phyloP scores from a whole-genome alignment of 2,888 invertebrate genomes.

The Diaphora mendica region DNA sequence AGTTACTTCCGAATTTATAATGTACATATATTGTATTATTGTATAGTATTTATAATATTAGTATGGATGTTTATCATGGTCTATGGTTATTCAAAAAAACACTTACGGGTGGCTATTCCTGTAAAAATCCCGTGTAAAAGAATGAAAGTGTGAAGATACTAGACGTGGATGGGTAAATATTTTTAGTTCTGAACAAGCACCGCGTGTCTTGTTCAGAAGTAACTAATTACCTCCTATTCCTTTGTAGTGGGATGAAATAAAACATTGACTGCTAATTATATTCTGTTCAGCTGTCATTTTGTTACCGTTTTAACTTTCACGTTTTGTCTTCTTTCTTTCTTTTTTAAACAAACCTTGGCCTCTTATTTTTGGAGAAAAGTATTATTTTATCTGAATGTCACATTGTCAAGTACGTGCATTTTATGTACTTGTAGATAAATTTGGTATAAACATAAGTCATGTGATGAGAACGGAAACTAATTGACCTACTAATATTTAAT shows the following conservation, averaged over 20 bases:
- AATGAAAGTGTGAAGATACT: background rate
- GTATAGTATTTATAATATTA: no score
- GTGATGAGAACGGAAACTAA: slow-evolving; percentile 68
- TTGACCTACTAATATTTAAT: slow-evolving; percentile 72
- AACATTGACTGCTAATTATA: slow-evolving; percentile 46
- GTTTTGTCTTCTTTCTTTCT: slow-evolving; percentile 13
- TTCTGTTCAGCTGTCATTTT: slow-evolving; percentile 22
- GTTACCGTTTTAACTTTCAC: slow-evolving; percentile 32
- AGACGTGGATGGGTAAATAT: slow-evolving; percentile 38
- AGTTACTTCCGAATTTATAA: no score
- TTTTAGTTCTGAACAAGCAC: slow-evolving; percentile 39
- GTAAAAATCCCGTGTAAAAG: background rate
- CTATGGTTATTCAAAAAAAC: background rate
- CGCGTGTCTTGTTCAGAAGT: slow-evolving; percentile 45
- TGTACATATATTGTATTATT: no score
- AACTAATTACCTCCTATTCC: slow-evolving; percentile 56
- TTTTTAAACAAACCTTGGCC: background rate
- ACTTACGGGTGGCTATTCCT: background rate
- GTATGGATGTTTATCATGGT: background rate
- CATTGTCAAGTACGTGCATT: background rate
- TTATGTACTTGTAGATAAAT: slow-evolving; percentile 13
- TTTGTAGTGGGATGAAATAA: slow-evolving; percentile 46
- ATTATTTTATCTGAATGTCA: background rate
- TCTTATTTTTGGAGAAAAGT: background rate
- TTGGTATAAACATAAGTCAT: slow-evolving; percentile 37